Evolutionary conservation across 2,888 invertebrate genomes (phyloP).

Genomic region (Allophyes oxyacanthae): DNA sequence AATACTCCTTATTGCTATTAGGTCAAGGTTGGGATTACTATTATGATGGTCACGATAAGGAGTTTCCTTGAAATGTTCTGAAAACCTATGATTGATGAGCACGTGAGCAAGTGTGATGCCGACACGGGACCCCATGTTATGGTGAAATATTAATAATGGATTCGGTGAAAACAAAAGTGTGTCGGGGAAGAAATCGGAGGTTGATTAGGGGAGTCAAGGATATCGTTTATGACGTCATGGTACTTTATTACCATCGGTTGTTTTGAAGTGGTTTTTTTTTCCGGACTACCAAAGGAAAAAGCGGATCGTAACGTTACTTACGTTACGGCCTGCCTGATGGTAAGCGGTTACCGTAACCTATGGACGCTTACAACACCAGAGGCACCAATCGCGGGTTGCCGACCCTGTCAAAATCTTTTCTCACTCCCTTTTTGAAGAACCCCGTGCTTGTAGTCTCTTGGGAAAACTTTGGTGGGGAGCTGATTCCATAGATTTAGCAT

Average conservation of each 20-base stretch:
- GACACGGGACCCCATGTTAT: slow-evolving; percentile 22
- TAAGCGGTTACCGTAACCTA: no score
- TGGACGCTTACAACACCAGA: no score
- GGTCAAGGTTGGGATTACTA: slow-evolving; percentile 23
- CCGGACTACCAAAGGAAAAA: no score
- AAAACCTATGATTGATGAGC: slow-evolving; percentile 48
- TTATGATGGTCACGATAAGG: slow-evolving; percentile 3
- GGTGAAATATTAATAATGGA: slow-evolving; percentile 41
- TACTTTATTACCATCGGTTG: no score
- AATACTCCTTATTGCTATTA: background rate
- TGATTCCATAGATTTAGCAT: no score
- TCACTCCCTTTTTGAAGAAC: no score
- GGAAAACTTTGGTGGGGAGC: no score
- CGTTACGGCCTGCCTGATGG: no score
- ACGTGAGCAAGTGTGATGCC: slow-evolving; percentile 33
- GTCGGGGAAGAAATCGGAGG: background rate
- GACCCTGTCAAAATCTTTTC: no score
- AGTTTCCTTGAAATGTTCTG: slow-evolving; percentile 33
- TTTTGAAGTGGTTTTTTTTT: slow-evolving; percentile 4
- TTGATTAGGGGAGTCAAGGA: background rate
- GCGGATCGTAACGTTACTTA: no score
- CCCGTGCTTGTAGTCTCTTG: no score
- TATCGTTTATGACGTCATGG: background rate
- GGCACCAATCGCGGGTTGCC: no score
- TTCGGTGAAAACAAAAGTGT: slow-evolving; percentile 30